phyloP scores from a whole-genome alignment of 2,888 invertebrate species.

The Cheilosia pagana region DNA sequence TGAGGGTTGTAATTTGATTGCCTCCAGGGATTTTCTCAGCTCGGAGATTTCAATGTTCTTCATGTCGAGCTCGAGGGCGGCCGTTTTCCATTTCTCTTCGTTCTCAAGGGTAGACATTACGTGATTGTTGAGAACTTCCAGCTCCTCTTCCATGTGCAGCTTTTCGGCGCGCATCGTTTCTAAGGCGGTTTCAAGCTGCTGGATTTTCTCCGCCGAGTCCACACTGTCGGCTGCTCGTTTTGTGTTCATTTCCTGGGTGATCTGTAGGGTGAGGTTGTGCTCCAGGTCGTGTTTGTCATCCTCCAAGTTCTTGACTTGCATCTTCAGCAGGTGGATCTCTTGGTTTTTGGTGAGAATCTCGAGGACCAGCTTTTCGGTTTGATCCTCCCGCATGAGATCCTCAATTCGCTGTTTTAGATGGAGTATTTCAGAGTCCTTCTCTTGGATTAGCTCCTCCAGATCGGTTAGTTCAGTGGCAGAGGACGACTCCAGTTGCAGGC shows the following conservation, averaged over 20 bases:
- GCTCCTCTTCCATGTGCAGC: constrained; percentile 81
- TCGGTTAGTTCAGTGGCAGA: constrained; percentile 66
- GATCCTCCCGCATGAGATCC: constrained; percentile 83
- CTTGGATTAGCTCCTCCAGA: constrained; percentile 79
- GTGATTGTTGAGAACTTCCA: constrained; percentile 82
- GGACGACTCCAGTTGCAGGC: constrained; percentile 33
- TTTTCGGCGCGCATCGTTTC: constrained; percentile 79
- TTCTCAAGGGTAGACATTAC: constrained; percentile 80
- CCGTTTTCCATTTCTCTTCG: constrained; percentile 82
- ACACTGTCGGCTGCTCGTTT: constrained; percentile 53
- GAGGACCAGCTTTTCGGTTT: constrained; percentile 81
- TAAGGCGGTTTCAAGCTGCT: constrained; percentile 77
- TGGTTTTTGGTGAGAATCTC: constrained; percentile 82
- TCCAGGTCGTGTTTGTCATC: constrained; percentile 83
- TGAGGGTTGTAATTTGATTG: constrained; percentile 72
- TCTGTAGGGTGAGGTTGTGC: constrained; percentile 79
- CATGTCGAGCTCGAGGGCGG: constrained; percentile 80
- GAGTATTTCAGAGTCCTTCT: constrained; percentile 81
- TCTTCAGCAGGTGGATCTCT: constrained; percentile 82
- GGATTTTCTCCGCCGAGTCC: constrained; percentile 52
- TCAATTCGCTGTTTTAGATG: constrained; percentile 82
- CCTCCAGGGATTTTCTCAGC: constrained; percentile 79
- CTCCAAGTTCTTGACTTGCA: constrained; percentile 83
- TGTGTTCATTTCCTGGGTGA: constrained; percentile 78
- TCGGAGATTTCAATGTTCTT: constrained; percentile 82